Evolutionary conservation across 1,140 invertebrate species (phyloP).

Genomic region (Gryon sp.): DNA sequence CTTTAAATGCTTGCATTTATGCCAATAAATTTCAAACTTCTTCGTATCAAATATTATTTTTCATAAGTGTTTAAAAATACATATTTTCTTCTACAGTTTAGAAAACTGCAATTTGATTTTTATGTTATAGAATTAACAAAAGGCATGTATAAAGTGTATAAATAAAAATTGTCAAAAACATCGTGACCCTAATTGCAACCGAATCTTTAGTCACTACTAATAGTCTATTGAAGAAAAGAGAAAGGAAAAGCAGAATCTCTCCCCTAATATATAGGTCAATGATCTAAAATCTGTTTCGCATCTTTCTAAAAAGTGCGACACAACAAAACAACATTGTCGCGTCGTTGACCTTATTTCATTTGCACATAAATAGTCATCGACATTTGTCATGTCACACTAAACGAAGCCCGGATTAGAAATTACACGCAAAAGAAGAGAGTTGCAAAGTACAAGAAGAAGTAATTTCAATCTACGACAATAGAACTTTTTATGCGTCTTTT

Average conservation of each 20-base stretch:
- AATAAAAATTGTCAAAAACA: no score
- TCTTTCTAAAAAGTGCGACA: constrained; percentile 5
- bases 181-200: constrained; percentile 30
- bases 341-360: constrained; percentile 51
- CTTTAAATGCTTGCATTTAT: no score
- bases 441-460: background rate
- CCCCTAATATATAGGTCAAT: constrained; percentile 20
- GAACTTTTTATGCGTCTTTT: constrained; percentile 36
- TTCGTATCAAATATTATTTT: no score
- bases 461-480: constrained; percentile 43
- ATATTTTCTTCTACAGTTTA: no score
- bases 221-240: constrained; percentile 32
- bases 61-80: no score
- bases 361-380: constrained; percentile 39
- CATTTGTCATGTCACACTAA: constrained; percentile 38
- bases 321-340: constrained; percentile 43
- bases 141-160: no score
- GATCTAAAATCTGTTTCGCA: constrained; percentile 27
- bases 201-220: constrained; percentile 30
- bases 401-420: constrained; percentile 30
- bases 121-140: no score
- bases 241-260: no score
- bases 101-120: no score
- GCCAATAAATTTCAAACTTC: no score
- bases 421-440: constrained; percentile 1